Evolutionary conservation across 2,888 invertebrate genomes (phyloP).

Genomic region (Byasa hedistus): DNA sequence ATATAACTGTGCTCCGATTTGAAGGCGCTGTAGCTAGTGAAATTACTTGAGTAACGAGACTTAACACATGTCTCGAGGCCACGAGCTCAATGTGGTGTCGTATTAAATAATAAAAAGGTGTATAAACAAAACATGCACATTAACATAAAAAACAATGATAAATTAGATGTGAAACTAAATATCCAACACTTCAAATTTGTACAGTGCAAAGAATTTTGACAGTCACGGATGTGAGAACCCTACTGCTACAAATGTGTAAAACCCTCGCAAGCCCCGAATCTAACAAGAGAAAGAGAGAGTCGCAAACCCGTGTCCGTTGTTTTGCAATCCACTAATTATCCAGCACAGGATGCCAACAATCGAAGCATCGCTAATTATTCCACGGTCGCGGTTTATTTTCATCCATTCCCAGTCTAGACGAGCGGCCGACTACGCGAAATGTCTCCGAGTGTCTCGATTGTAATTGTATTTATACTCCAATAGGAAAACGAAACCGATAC

Average conservation of each 20-base stretch:
- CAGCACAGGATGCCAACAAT: conserved; percentile 46
- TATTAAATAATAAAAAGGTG: too few relatives aligned
- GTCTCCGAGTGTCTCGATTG: conserved; percentile 24
- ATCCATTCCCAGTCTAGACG: conserved; percentile 47
- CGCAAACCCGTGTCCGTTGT: conserved; percentile 25
- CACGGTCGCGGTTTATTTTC: conserved; percentile 40
- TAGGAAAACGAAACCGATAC: conserved; percentile 2
- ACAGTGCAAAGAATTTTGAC: too few relatives aligned
- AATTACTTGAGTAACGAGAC: too few relatives aligned
- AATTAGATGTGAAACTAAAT: too few relatives aligned
- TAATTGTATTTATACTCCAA: neutral
- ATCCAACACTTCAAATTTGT: too few relatives aligned
- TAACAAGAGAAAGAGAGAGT: conserved; percentile 26
- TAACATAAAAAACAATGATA: too few relatives aligned
- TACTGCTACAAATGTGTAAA: conserved; percentile 32
- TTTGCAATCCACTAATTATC: conserved; percentile 49
- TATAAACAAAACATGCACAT: too few relatives aligned
- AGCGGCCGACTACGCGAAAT: conserved; percentile 18
- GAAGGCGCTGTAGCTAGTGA: too few relatives aligned
- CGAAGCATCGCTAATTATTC: conserved; percentile 45
- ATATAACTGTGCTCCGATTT: too few relatives aligned
- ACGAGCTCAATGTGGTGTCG: too few relatives aligned
- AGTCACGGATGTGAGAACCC: conserved; percentile 38
- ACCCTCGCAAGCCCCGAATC: conserved; percentile 28
- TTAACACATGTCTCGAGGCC: too few relatives aligned